Conservation (phyloP, 2,888 invertebrate species). For the Rugalucina vietnamica region DNA sequence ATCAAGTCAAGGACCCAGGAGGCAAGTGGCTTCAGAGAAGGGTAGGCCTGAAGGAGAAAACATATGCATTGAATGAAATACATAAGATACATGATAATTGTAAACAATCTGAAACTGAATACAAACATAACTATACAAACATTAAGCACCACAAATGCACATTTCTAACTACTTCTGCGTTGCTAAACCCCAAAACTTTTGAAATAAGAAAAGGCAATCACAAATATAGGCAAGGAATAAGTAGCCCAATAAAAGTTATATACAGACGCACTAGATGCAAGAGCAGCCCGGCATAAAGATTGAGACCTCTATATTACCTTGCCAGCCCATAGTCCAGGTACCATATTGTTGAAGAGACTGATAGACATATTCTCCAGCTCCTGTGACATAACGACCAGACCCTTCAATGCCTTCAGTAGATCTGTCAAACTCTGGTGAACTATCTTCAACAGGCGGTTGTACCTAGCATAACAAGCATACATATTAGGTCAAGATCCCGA, state of each 20-base stretch:
- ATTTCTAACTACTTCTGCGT: too few species aligned
- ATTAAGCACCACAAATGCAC: too few species aligned
- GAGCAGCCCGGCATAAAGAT: not conserved
- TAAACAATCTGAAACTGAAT: too few species aligned
- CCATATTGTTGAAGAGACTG: slow-evolving; percentile 88
- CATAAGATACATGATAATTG: too few species aligned
- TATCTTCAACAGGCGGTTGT: slow-evolving; percentile 80
- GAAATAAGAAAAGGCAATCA: too few species aligned
- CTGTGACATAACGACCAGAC: slow-evolving; percentile 92
- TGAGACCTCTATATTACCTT: slow-evolving; percentile 72
- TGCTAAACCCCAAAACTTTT: too few species aligned
- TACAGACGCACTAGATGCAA: not conserved
- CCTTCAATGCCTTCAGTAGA: slow-evolving; percentile 89
- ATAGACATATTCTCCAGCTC: slow-evolving; percentile 89
- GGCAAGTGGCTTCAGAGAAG: slow-evolving; percentile 84
- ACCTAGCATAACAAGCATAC: slow-evolving; percentile 71
- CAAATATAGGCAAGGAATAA: too few species aligned
- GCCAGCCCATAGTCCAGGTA: slow-evolving; percentile 89
- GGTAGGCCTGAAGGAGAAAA: slow-evolving; percentile 84
- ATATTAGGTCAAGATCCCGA: too few species aligned
- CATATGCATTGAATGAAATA: too few species aligned
- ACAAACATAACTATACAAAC: too few species aligned
- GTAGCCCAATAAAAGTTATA: too few species aligned
- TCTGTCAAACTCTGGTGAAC: slow-evolving; percentile 85
- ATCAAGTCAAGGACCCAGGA: slow-evolving; percentile 83